Evolutionary conservation across 2,797 vertebrate species (phyloP).

Genomic region (Crax fasciolata): DNA sequence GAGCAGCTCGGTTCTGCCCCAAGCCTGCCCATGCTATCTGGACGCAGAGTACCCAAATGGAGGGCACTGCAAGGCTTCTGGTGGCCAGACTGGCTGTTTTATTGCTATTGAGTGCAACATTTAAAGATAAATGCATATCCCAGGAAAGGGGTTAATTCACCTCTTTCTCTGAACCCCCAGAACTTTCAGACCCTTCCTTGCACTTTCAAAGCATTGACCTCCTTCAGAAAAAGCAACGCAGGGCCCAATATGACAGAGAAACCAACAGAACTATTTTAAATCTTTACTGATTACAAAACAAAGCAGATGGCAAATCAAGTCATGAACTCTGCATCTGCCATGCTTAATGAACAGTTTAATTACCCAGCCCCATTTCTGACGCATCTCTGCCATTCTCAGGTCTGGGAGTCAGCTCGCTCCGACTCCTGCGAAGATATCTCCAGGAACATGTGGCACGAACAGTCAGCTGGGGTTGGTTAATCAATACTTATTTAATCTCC

Average conservation of each 20-base stretch:
- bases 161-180: neutral
- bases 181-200: neutral
- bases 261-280: constrained; percentile 30
- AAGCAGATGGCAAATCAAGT: constrained; percentile 52
- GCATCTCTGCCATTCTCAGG: constrained; percentile 30
- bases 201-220: neutral
- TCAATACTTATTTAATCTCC: constrained; percentile 67
- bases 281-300: constrained; percentile 56
- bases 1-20: neutral
- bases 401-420: constrained; percentile 39
- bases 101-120: neutral
- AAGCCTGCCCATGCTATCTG: rapidly evolving
- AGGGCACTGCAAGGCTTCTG: neutral
- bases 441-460: constrained; percentile 56
- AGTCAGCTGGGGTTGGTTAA: constrained; percentile 64
- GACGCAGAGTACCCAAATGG: neutral
- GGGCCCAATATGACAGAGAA: neutral
- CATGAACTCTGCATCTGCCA: constrained; percentile 53
- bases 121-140: neutral
- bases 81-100: neutral
- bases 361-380: constrained; percentile 34
- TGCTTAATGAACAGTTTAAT: constrained; percentile 70
- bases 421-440: constrained; percentile 38
- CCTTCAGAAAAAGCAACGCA: neutral
- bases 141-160: neutral